Evolutionary conservation across 2,888 invertebrate species (phyloP), one percentile per base, ranked within the genome.

Genomic region (Epsilonema sp.): DNA sequence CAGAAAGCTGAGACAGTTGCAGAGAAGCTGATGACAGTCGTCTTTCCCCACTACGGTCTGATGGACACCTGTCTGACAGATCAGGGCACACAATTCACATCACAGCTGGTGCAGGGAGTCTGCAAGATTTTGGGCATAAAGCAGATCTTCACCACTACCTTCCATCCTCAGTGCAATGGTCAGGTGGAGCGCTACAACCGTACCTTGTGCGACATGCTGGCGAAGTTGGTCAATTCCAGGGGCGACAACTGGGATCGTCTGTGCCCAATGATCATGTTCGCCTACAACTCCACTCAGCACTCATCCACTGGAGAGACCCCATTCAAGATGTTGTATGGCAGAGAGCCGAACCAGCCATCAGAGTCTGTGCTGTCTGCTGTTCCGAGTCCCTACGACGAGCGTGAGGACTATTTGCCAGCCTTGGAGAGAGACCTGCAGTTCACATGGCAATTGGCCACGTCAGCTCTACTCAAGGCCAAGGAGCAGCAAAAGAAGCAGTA

Each of bases 231-330:
- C n/a, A n/a, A n/a, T n/a, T n/a, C n/a, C n/a, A n/a, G n/a, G n/a
- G n/a, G n/a, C n/a, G n/a, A n/a, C n/a, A 42, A 13, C 21, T 19
- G 42, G 42, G 23, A 21, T 31, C 31, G 8, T 31, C 16, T 31
- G 8, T 31, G 8, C 11, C 31, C 31, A 31, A 13, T 31, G 16
- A 31, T 31, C 16, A 31, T n/a, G 16, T 42, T 42, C n/a, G 16
- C 42, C 16, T 42, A 42, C 21, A 42, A 42, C 22, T 20, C 42
- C 4, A 42, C 21, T 42, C 5, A 21, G 13, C 42, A 42, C 16
- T n/a, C 23, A 22, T 42, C 42, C 5, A 42, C 42, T 11, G 24
- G 42, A n/a, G 42, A 42, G 13, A 42, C 42, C 21, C 42, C 42
- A 13, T 42, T 42, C n/a, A 21, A 24, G 19, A 13, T 42, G 21